Percentiles rank a stretch among this genome's conserved stretches.
Conservation (phyloP, 23 tunicate genomes). For the Trididemnum clinides region DNA sequence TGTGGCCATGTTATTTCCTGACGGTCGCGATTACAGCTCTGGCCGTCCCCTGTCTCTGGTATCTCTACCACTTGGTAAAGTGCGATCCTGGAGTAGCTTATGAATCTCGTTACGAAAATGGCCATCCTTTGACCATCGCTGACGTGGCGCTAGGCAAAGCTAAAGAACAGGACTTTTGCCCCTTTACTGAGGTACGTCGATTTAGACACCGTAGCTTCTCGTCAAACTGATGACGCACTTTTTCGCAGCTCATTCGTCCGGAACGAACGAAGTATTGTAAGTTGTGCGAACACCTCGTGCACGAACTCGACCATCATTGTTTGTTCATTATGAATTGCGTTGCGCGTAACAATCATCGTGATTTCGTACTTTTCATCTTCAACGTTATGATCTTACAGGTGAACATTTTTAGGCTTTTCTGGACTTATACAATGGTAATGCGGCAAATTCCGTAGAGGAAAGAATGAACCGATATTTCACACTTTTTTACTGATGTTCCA, state of each 20-base stretch:
- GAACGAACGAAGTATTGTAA: conserved; percentile 60
- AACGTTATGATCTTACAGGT: conserved; percentile 70
- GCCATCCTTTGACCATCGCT: conserved; percentile 38
- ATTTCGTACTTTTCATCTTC: conserved; percentile 50
- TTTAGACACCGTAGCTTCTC: not conserved
- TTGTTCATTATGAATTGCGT: conserved; percentile 76
- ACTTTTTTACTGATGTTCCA: no score
- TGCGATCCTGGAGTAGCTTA: conserved; percentile 70
- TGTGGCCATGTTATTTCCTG: conserved; percentile 65
- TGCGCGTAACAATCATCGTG: conserved; percentile 63
- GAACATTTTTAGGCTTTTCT: not conserved
- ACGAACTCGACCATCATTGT: conserved; percentile 85
- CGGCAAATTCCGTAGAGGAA: no score
- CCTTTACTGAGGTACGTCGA: conserved; percentile 60
- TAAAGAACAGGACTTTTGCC: conserved; percentile 71
- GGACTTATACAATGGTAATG: not conserved
- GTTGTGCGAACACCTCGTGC: conserved; percentile 60
- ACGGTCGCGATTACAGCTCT: not conserved
- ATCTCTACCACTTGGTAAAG: conserved; percentile 30
- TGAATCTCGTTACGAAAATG: conserved; percentile 4
- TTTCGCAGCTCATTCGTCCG: conserved; percentile 48
- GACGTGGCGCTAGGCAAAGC: conserved; percentile 76
- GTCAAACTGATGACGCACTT: no score
- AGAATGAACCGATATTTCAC: no score
- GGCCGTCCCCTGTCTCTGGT: conserved; percentile 17